Conservation (phyloP, 2,113 vertebrate genomes). For the Elephas maximus region DNA sequence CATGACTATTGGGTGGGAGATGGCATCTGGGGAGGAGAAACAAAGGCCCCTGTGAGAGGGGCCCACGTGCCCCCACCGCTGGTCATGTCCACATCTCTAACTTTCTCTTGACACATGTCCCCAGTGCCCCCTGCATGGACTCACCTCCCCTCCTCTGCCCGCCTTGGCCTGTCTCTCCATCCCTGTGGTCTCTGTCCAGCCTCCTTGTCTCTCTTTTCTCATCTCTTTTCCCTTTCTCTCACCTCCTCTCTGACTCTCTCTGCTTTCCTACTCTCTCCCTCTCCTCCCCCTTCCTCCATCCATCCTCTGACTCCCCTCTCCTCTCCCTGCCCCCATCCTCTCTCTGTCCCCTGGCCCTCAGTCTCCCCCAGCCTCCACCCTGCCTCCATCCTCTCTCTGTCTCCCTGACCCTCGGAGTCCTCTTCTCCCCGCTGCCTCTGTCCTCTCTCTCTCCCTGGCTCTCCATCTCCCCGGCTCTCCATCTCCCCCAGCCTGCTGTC, state of each 20-base stretch:
- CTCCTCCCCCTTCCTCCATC: neutral
- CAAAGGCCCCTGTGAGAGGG: neutral
- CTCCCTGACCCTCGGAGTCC: neutral
- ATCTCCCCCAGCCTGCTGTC: too few species aligned
- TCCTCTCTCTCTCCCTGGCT: neutral
- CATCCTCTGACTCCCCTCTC: neutral
- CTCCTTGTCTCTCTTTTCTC: neutral
- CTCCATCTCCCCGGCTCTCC: neutral
- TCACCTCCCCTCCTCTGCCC: too few species aligned
- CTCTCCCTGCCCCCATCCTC: too few species aligned
- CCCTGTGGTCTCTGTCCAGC: too few species aligned
- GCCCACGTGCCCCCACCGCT: neutral
- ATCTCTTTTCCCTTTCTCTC: neutral
- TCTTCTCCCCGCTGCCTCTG: neutral
- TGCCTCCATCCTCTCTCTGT: neutral
- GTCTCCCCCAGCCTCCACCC: neutral
- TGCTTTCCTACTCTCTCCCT: too few species aligned
- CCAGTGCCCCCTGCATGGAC: fast-evolving
- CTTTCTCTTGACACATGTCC: too few species aligned
- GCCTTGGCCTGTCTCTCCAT: too few species aligned
- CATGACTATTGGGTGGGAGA: conserved; percentile 27
- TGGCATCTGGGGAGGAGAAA: conserved; percentile 41
- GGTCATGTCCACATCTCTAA: neutral
- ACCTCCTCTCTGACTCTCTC: too few species aligned
- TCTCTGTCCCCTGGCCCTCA: neutral